Evolutionary conservation across 2,113 vertebrate species (phyloP).

Genomic region (Engystomops pustulosus): DNA sequence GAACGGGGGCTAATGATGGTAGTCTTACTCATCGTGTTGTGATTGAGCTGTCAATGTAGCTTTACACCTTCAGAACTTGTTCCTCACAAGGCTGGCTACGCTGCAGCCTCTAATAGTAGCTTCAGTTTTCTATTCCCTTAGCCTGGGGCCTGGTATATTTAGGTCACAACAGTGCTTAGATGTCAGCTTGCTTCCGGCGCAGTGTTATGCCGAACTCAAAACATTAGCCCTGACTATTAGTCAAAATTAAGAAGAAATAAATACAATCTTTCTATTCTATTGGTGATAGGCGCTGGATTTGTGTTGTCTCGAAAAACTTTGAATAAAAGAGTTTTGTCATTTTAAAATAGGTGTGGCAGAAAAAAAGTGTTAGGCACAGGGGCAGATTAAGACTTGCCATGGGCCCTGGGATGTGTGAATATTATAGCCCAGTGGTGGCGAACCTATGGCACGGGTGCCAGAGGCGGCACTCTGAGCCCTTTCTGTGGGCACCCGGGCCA

Average conservation of each 20-base stretch:
- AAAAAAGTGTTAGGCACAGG: too few species aligned
- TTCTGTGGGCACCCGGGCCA: too few species aligned
- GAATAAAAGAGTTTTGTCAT: too few species aligned
- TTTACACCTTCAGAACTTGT: constrained; percentile 39
- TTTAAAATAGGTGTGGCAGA: too few species aligned
- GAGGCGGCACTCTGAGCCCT: too few species aligned
- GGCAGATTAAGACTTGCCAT: too few species aligned
- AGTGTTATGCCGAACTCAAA: not conserved
- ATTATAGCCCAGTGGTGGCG: too few species aligned
- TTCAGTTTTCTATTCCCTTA: not conserved
- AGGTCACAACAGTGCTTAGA: not conserved
- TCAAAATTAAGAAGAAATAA: not conserved
- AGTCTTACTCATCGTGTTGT: constrained; percentile 48
- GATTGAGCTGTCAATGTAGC: constrained; percentile 47
- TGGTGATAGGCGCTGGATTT: too few species aligned
- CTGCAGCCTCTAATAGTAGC: not conserved
- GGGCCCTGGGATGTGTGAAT: too few species aligned
- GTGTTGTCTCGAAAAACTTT: too few species aligned
- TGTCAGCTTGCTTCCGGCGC: not conserved
- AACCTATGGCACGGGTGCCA: too few species aligned
- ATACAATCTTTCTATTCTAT: too few species aligned
- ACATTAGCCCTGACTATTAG: not conserved
- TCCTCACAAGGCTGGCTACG: constrained; percentile 12
- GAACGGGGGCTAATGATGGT: constrained; percentile 46
- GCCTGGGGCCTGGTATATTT: constrained; percentile 1